Evolutionary conservation across 2,888 invertebrate genomes (phyloP), one percentile per base, ranked within the genome.

Genomic region (Andricus quercusramuli): DNA sequence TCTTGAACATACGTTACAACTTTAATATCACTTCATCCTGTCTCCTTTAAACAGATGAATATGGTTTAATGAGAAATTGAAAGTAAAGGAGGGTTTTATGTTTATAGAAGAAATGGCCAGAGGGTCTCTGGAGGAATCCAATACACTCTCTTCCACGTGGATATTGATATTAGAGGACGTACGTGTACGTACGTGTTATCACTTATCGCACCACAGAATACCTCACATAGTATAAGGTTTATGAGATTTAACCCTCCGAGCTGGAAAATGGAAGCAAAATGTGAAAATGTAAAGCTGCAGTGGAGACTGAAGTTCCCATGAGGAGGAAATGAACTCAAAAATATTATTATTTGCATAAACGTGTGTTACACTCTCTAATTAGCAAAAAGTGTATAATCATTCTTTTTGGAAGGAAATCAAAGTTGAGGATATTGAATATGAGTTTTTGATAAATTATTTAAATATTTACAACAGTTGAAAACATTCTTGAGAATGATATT

Each of bases 181-280:
- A 17, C 62, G 22, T 62, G n/a, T 74, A 47, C 13, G 41, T 41
- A 32, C 51, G 51, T 56, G 74, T 32, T 56, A 74, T 74, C 56
- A 74, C 56, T 74, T 74, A 74, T 32, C 74, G 56, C 74, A 56
- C 56, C 32, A 56, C 56, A 74, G 20, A 74, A 74, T 29, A 32
- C n/a, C 74, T 74, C 74, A 51, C 51, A 56, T 32, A 32, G 56
- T 74, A 20, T n/a, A 5, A 56, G 51, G 74, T 56, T 74, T 74
- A 74, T 56, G 74, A 74, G 32, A 74, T 74, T 74, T 74, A 56
- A 29, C 74, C 74, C 51, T 74, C 51, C 32, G 32, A 74, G n/a
- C 2, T 32, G 56, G 56, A 74, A 32, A 74, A 56, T 56, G 32
- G 51, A 56, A 74, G 74, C 56, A 74, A 56, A 74, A 51, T 74